Evolutionary conservation across 2,888 invertebrate genomes (phyloP), one percentile per base, ranked within the genome.

Genomic region (Diploptera punctata): DNA sequence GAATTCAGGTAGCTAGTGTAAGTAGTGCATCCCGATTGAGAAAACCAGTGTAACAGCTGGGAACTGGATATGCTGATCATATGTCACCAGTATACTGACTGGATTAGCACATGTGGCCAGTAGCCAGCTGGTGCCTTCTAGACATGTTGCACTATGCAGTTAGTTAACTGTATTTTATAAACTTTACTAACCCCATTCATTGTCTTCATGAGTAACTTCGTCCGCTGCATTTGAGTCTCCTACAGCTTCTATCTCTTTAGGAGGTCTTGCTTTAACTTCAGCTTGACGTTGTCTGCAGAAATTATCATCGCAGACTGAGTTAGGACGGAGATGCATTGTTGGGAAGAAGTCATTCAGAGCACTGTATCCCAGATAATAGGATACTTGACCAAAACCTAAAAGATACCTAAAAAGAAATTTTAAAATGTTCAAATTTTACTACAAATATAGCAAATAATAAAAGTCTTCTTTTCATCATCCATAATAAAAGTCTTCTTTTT

Each of bases 311-410:
- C 99, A 99, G 75, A 89, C 87, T 0, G 93, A 88, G 85, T 99
- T 99, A 0, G 99, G 99, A 83, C 91, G 93, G 76, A 99, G 87
- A 1, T 85, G 87, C 94, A 97, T 95, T n/a, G 89, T 91, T 0
- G 99, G 99, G 81, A 99, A 99, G 85, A 94, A 99, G 82, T 99
- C 99, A 74, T 91, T 91, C 78, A 99, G 84, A 0, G 99, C 99
- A 82, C 95, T 98, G 84, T 99, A 99, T 1, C 99, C 99, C 75
- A 99, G 84, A 81, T 99, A 99, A 81, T 93, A 90, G 0, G 93
- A 93, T 18, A 98, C 97, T 73, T 90, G 87, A 1, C 99, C 99
- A 83, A 99, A 99, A 38, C 90, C 88, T 13, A 99, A 85, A 74
- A 99, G 85, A 83, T 93, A 93, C 82, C 98, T 92, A 83, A 29